A percentile compares a stretch with the other conserved stretches of the same genome.
These are phyloP conservation scores for Thaumatotibia leucotreta DNA, from an alignment of 1,140 invertebrate species.

Conservation along the genomic window DNA sequence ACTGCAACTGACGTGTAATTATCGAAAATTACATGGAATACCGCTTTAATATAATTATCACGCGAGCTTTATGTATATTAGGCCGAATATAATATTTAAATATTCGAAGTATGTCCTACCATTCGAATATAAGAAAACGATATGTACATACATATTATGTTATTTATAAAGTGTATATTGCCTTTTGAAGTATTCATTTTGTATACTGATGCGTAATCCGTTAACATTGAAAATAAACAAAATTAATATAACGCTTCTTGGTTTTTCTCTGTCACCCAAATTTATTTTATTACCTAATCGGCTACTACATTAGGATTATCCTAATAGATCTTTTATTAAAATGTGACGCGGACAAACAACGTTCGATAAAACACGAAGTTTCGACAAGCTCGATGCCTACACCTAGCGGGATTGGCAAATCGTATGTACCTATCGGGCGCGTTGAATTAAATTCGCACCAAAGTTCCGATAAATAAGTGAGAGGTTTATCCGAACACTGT, in stretches of 20 bases:
- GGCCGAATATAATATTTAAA: background rate
- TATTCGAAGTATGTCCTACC: background rate
- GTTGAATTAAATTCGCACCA: too few species aligned
- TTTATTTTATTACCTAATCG: too few species aligned
- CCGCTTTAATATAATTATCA: background rate
- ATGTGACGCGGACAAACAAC: too few species aligned
- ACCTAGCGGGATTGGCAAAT: too few species aligned
- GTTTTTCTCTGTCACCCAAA: too few species aligned
- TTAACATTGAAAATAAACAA: background rate
- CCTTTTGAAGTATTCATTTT: conserved; percentile 1
- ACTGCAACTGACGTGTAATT: background rate
- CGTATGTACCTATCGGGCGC: too few species aligned
- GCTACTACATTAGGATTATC: too few species aligned
- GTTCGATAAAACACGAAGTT: too few species aligned
- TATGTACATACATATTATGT: conserved; percentile 7
- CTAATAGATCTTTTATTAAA: too few species aligned
- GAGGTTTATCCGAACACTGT: too few species aligned
- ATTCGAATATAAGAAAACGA: background rate
- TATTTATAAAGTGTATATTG: conserved; percentile 15
- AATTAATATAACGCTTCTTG: background rate
- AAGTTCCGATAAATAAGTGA: too few species aligned
- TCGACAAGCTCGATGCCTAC: too few species aligned
- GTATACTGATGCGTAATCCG: conserved; percentile 3
- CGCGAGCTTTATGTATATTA: background rate
- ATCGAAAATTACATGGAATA: background rate